Percentiles rank a stretch among this genome's conserved stretches.
Evolutionary conservation across 2,888 invertebrate species (phyloP).

Genomic region (Rhimphoctona megacephalus): DNA sequence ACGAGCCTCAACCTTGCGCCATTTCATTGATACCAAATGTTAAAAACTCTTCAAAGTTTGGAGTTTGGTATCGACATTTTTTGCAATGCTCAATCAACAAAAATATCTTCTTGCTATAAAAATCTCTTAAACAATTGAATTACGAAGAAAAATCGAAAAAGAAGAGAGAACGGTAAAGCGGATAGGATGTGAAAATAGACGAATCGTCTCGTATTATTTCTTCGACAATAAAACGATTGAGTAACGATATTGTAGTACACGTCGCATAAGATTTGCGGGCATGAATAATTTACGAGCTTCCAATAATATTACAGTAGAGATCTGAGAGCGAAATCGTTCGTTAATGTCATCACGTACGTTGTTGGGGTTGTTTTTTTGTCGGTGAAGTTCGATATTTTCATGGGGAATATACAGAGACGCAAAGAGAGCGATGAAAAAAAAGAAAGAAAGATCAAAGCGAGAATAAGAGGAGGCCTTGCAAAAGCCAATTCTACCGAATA

Average conservation of each 20-base stretch:
- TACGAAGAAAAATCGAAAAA: neutral
- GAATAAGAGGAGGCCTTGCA: slow-evolving; percentile 44
- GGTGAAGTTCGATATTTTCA: slow-evolving; percentile 48
- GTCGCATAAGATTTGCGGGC: slow-evolving; percentile 67
- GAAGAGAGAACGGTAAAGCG: neutral
- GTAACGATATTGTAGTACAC: slow-evolving; percentile 58
- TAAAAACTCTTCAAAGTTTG: neutral
- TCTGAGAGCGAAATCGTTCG: slow-evolving; percentile 72
- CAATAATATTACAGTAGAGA: slow-evolving; percentile 51
- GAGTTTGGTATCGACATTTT: neutral
- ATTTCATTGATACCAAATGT: slow-evolving; percentile 18
- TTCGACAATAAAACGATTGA: slow-evolving; percentile 27
- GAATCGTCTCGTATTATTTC: slow-evolving; percentile 9
- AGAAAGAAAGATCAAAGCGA: neutral
- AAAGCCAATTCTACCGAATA: slow-evolving; percentile 64
- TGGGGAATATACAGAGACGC: slow-evolving; percentile 13
- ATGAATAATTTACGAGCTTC: slow-evolving; percentile 73
- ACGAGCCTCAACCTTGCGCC: neutral
- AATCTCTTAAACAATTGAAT: neutral
- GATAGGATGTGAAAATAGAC: neutral
- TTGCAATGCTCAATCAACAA: neutral
- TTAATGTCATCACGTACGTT: slow-evolving; percentile 78
- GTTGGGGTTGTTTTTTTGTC: slow-evolving; percentile 44
- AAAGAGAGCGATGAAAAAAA: slow-evolving; percentile 19
- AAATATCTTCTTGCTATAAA: neutral